Evolutionary conservation across 2,113 vertebrate genomes (phyloP).

Genomic region (Gymnorhina tibicen): DNA sequence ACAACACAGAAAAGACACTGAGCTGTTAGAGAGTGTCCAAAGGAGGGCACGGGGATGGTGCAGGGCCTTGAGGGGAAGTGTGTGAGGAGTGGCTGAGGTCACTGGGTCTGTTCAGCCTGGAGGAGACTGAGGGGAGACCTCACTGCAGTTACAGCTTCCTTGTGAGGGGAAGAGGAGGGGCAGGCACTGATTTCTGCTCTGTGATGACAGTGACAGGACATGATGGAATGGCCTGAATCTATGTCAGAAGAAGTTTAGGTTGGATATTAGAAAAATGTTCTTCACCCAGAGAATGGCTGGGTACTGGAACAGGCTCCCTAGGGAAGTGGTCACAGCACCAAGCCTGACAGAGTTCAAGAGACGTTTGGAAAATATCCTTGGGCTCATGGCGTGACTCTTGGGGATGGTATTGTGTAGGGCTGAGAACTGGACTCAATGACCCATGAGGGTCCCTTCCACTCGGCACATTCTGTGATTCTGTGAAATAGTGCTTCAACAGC

Average conservation of each 20-base stretch:
- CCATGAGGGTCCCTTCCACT: neutral
- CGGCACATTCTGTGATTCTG: neutral
- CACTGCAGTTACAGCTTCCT: neutral
- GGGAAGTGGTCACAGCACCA: neutral
- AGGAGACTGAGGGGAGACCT: neutral
- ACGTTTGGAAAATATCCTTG: neutral
- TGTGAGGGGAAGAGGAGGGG: neutral
- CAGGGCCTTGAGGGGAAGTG: neutral
- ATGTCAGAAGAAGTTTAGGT: fast-evolving
- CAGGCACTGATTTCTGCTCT: neutral
- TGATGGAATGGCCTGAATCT: neutral
- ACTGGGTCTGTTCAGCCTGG: neutral
- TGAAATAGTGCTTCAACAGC: neutral
- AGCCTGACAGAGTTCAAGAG: neutral
- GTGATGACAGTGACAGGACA: neutral
- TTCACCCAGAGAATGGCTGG: neutral
- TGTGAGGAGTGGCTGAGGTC: neutral
- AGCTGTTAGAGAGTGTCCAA: neutral
- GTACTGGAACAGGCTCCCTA: neutral
- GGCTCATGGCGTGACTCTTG: neutral
- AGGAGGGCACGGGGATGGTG: too few relatives aligned
- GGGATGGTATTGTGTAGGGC: neutral
- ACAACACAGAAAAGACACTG: neutral
- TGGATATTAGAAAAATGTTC: neutral
- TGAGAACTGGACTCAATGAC: neutral